These are phyloP conservation scores for Castor canadensis DNA, from an alignment of 2,113 vertebrate species.

Conservation along the genomic window DNA sequence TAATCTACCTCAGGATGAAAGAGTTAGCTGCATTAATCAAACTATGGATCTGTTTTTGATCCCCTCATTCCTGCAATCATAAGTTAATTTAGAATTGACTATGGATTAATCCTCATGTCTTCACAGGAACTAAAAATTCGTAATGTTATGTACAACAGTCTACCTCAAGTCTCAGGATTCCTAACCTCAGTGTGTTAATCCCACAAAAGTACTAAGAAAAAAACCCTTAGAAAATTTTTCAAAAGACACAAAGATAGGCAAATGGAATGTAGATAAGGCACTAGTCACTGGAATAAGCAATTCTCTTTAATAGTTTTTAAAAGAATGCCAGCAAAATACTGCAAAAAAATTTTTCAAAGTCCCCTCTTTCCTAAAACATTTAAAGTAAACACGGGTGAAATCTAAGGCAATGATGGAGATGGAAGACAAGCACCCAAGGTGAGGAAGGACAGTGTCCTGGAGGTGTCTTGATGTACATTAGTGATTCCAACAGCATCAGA, in stretches of 20 bases:
- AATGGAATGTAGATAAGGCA: background rate
- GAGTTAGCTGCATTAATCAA: background rate
- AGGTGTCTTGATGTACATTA: background rate
- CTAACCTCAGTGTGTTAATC: background rate
- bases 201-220: background rate
- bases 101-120: background rate
- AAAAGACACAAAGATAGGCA: background rate
- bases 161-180: background rate
- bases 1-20: background rate
- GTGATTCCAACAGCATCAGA: background rate
- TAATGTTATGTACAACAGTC: background rate
- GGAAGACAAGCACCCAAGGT: background rate
- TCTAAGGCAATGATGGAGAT: background rate
- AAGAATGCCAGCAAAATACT: background rate
- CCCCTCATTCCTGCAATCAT: background rate
- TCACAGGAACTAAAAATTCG: background rate
- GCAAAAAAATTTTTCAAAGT: background rate
- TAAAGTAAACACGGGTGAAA: background rate
- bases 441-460: background rate
- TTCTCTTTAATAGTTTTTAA: background rate
- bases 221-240: conserved; percentile 9
- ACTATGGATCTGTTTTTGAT: background rate
- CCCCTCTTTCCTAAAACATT: background rate
- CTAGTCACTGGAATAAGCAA: background rate
- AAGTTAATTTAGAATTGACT: background rate